These are phyloP conservation scores for Perca flavescens DNA, from an alignment of 2,113 vertebrate genomes.

Conservation along the genomic window DNA sequence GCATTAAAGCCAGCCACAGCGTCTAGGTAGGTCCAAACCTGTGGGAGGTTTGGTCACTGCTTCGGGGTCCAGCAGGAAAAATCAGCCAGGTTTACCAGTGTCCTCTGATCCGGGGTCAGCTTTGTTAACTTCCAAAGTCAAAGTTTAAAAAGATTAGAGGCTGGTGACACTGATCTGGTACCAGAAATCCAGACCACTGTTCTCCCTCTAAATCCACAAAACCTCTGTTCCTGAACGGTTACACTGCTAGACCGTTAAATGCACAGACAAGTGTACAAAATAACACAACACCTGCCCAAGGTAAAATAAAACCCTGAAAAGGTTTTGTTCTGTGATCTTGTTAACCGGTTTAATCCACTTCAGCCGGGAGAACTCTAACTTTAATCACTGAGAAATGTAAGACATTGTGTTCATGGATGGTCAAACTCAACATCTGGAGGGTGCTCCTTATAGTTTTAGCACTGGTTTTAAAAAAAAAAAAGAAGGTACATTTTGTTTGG, in stretches of 20 bases:
- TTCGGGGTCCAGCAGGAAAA: slow-evolving; percentile 53
- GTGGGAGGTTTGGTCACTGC: slow-evolving; percentile 52
- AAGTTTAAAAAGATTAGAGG: slow-evolving; percentile 41
- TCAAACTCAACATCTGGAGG: not conserved
- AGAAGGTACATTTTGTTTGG: not conserved
- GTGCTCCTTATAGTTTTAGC: not conserved
- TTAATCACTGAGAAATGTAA: not conserved
- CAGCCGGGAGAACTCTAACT: not conserved
- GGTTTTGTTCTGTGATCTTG: not conserved
- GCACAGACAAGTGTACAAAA: slow-evolving; percentile 27
- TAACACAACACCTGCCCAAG: slow-evolving; percentile 9
- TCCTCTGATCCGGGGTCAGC: slow-evolving; percentile 37
- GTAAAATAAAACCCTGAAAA: not conserved
- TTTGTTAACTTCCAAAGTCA: not conserved
- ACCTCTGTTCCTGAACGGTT: slow-evolving; percentile 12
- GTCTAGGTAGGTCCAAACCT: slow-evolving; percentile 58
- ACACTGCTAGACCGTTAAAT: not conserved
- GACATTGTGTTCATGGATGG: not conserved
- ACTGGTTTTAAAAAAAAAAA: not conserved
- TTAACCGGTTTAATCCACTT: not conserved
- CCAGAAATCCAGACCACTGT: slow-evolving; percentile 11
- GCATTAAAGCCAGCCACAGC: slow-evolving; percentile 67
- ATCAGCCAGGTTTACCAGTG: slow-evolving; percentile 13
- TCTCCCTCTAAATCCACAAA: not conserved
- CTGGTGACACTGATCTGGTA: not conserved